A percentile compares a stretch with the other conserved stretches of the same genome.
These are phyloP conservation scores for Characodon lateralis DNA, from an alignment of 2,797 vertebrate genomes.

Conservation along the genomic window DNA sequence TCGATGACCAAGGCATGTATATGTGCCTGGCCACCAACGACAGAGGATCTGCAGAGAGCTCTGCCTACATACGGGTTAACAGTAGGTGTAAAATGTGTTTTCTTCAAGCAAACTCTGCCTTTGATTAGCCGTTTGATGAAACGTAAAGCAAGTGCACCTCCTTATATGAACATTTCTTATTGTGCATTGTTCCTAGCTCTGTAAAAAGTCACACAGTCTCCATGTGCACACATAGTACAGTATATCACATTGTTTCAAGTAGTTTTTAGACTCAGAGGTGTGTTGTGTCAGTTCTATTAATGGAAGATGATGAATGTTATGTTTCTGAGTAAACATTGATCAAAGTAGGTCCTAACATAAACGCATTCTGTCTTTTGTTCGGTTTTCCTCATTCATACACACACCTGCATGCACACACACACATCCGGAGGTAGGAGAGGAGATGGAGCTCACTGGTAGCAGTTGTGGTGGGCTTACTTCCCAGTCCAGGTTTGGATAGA, in stretches of 20 bases:
- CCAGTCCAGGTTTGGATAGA: constrained; percentile 40
- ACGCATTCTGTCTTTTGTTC: constrained; percentile 54
- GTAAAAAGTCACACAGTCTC: constrained; percentile 41
- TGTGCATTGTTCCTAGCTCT: constrained; percentile 55
- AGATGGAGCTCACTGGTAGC: constrained; percentile 25
- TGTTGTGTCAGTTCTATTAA: constrained; percentile 44
- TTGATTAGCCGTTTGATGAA: constrained; percentile 35
- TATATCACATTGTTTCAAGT: constrained; percentile 27
- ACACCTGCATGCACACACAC: constrained; percentile 11
- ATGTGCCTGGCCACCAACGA: constrained; percentile 89
- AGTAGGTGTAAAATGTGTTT: constrained; percentile 74
- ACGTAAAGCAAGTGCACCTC: constrained; percentile 26
- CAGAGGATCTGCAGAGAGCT: constrained; percentile 87
- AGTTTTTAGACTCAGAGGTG: constrained; percentile 26
- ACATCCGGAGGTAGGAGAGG: constrained; percentile 35
- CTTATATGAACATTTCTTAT: constrained; percentile 46
- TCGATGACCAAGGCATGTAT: constrained; percentile 92
- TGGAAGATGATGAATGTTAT: constrained; percentile 43
- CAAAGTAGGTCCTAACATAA: constrained; percentile 42
- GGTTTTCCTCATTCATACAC: constrained; percentile 31
- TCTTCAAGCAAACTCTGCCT: neutral
- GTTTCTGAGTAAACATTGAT: constrained; percentile 51
- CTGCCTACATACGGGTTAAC: constrained; percentile 89
- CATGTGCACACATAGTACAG: constrained; percentile 24
- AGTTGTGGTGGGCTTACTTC: constrained; percentile 35